Evolutionary conservation across 2,113 vertebrate species (phyloP), one percentile per base, ranked within the genome.

Genomic region (Murina feae): DNA sequence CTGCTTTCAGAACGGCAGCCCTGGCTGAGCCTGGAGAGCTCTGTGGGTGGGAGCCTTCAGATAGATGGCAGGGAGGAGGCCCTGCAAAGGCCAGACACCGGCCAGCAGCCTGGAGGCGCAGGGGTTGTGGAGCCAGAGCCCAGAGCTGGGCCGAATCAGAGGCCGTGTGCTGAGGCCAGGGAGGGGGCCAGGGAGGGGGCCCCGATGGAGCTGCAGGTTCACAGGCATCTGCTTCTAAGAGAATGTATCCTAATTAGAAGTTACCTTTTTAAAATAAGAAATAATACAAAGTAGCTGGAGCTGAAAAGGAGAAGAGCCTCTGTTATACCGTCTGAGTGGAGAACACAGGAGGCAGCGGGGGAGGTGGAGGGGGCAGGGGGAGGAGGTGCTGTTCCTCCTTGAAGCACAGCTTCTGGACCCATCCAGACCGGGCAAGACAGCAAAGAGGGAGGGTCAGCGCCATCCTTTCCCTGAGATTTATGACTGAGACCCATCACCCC

Each of bases 11-110:
- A 58, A 20, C 0, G 1, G 35, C 47, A n/a, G 72, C n/a, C 14
- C 32, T 2, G 25, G 80, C 72, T 13, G 25, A 42, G 68, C 11
- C 0, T 6, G 32, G 78, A 58, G 71, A 68, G 44, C 12, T 1
- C 18, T 4, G 9, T 5, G 16, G 18, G 11, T 42, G 58, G 8
- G 8, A 5, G 0, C 2, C 2, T 7, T 18, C 12, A 0, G 68
- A 16, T 25, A 0, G 68, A 16, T 25, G 79, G 63, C 55, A 13
- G 49, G 49, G 20, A 16, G 47, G 39, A 37, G 32, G 39, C n/a
- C 3, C 16, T 3, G 85, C 25, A 10, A 1, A 2, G 42, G 21
- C 28, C 60, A 20, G 23, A 49, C 9, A 13, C 51, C 0, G 17
- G 6, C 0, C 55, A 17, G 81, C 32, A 28, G 55, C 51, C 80